Base-by-base conservation (phyloP, 2,888 invertebrate species). In the Clunio marinus region DNA sequence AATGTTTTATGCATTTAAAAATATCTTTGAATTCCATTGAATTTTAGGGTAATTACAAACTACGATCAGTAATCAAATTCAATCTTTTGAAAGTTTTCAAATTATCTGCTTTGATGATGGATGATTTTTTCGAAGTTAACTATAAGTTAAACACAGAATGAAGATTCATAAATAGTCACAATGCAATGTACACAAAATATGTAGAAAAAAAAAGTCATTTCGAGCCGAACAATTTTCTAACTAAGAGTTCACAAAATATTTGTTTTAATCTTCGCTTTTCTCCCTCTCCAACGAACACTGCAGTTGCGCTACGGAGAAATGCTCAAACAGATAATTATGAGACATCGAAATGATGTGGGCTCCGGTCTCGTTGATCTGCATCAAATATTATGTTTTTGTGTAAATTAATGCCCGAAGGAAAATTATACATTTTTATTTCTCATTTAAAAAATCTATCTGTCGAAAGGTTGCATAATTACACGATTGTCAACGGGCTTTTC, bases 401-500 rank as follows among this genome's bases (percentile, higher is more conserved):
- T 57, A 20, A 57, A 57, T 57, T 57, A 57, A 57, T 20, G 57
- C 17, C 24, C 51, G 51, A 25, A n/a, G 27, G 57, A 27, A 57
- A 57, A 27, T 57, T 57, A 57, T 57, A 57, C 25, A 57, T 22
- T 27, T 57, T 27, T 8, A 10, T 8, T 27, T 57, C 27, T 20
- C 32, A 27, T 5, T 13, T 13, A 57, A n/a, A 57, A 13, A 57
- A n/a, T n/a, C n/a, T n/a, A n/a, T n/a, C n/a, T 63, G 63, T 60
- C 60, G 60, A 20, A 17, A 41, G 51, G 51, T 65, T 65, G 28
- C 65, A 65, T 65, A 65, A 65, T 65, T 27, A 65, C 51, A 57
- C 32, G 65, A 65, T 65, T 65, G 65, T 65, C 65, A 65, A 65
- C 65, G 45, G 65, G 27, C 45, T 28, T 45, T 65, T 65, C 28